Conservation (phyloP, 2,797 vertebrate genomes). For the Aeoliscus strigatus region DNA sequence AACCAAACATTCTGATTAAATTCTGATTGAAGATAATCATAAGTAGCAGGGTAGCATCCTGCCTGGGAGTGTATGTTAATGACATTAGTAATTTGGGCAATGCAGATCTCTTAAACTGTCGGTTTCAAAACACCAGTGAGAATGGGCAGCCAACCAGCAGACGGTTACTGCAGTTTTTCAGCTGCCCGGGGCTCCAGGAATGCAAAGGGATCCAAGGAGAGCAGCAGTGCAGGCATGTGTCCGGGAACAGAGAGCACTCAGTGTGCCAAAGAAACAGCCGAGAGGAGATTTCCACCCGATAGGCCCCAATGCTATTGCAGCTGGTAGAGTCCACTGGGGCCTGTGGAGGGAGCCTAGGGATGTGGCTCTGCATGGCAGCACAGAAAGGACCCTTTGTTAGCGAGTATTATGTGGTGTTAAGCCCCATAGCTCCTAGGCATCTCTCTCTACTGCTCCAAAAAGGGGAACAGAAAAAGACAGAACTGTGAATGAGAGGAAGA, state of each 20-base stretch:
- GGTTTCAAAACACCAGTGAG: slow-evolving; percentile 53
- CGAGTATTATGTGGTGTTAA: slow-evolving; percentile 53
- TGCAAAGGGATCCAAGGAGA: slow-evolving; percentile 64
- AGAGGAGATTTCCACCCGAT: slow-evolving; percentile 68
- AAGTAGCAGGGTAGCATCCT: too few relatives aligned
- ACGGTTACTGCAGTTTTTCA: slow-evolving; percentile 67
- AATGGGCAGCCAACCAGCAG: slow-evolving; percentile 58
- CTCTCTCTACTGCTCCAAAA: slow-evolving; percentile 33
- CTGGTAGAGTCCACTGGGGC: slow-evolving; percentile 44
- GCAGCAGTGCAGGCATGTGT: slow-evolving; percentile 62
- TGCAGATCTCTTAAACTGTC: slow-evolving; percentile 34
- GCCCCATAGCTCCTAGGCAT: slow-evolving; percentile 39
- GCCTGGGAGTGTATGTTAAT: too few relatives aligned
- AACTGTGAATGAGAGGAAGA: slow-evolving; percentile 3
- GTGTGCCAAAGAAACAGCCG: slow-evolving; percentile 67
- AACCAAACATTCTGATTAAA: too few relatives aligned
- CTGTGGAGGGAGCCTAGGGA: slow-evolving; percentile 51
- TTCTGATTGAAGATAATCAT: too few relatives aligned
- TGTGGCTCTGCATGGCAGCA: slow-evolving; percentile 50
- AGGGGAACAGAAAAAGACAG: slow-evolving; percentile 19
- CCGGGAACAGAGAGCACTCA: slow-evolving; percentile 68
- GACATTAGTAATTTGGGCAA: not conserved
- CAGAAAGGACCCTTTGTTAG: slow-evolving; percentile 68
- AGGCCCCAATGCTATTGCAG: slow-evolving; percentile 56
- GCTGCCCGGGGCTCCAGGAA: slow-evolving; percentile 67